Percentiles rank a stretch among this genome's conserved stretches.
phyloP scores from a whole-genome alignment of 2,113 vertebrate species.

The Leucopsar rothschildi region DNA sequence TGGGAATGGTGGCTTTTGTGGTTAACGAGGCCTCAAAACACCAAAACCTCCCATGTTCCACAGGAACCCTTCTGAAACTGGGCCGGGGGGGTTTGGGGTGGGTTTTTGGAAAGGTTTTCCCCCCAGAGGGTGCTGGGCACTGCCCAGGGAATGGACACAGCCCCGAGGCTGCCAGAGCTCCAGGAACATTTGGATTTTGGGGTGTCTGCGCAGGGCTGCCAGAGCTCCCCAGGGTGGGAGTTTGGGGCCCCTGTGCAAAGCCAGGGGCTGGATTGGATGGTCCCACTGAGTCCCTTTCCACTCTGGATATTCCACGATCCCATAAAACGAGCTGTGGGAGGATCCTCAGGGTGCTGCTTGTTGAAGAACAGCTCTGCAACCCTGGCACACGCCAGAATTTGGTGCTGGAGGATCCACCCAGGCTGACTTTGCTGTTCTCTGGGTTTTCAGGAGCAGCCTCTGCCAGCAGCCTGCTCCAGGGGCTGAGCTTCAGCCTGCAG shows the following conservation, averaged over 20 bases:
- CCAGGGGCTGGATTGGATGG: background rate
- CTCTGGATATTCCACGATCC: background rate
- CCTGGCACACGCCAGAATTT: fast-evolving
- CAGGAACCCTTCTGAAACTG: background rate
- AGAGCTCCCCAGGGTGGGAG: no score
- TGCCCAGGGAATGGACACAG: background rate
- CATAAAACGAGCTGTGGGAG: fast-evolving
- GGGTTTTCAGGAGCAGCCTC: constrained; percentile 77
- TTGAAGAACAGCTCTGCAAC: background rate
- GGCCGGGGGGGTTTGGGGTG: background rate
- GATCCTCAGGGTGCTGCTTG: background rate
- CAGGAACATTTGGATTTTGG: background rate
- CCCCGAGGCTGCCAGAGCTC: background rate
- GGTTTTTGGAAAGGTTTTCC: background rate
- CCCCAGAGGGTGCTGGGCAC: background rate
- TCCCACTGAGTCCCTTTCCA: background rate
- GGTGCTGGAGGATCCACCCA: background rate
- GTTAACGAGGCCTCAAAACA: no score
- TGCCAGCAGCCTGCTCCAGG: constrained; percentile 95
- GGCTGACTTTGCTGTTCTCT: fast-evolving
- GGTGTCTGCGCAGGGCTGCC: background rate
- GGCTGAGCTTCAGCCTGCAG: constrained; percentile 96
- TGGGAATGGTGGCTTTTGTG: no score
- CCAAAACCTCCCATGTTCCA: background rate
- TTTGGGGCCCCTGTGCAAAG: background rate